A percentile compares a stretch with the other conserved stretches of the same genome.
Conservation (phyloP, 2,797 vertebrate genomes). For the Austrolebias charrua region DNA sequence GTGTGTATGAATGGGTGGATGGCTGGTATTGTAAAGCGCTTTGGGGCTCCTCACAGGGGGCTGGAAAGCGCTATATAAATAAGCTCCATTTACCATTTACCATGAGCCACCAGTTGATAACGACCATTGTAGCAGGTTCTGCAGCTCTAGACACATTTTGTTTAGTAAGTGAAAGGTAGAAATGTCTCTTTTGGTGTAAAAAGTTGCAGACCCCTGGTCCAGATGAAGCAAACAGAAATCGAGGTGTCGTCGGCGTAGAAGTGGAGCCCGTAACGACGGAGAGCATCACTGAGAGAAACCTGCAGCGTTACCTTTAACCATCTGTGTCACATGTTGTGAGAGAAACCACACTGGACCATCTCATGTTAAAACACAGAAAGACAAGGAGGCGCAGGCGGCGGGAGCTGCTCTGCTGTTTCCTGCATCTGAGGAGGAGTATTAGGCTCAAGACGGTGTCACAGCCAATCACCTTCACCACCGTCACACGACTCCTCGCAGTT, state of each 20-base stretch:
- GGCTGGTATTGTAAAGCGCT: too few species aligned
- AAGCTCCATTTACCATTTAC: too few species aligned
- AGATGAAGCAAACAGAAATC: background rate
- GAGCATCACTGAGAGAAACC: background rate
- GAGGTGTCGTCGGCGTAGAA: slow-evolving; percentile 5
- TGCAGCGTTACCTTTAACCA: slow-evolving; percentile 6
- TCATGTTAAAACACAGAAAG: slow-evolving; percentile 18
- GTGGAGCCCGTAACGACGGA: background rate
- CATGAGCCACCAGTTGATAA: too few species aligned
- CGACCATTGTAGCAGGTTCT: too few species aligned
- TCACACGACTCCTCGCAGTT: slow-evolving; percentile 63
- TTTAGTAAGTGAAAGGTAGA: too few species aligned
- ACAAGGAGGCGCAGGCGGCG: slow-evolving; percentile 26
- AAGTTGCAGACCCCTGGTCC: background rate
- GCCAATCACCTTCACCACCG: slow-evolving; percentile 68
- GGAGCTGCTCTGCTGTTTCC: slow-evolving; percentile 48
- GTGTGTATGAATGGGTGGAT: too few species aligned
- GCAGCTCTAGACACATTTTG: too few species aligned
- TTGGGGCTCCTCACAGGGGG: too few species aligned
- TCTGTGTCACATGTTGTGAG: slow-evolving; percentile 7
- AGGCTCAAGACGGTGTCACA: slow-evolving; percentile 72
- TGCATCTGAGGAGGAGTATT: slow-evolving; percentile 63
- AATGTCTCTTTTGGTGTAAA: too few species aligned
- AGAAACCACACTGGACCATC: slow-evolving; percentile 3
- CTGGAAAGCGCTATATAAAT: too few species aligned